Evolutionary conservation across 1,140 invertebrate genomes (phyloP).

Genomic region (Lordiphosa collinella): DNA sequence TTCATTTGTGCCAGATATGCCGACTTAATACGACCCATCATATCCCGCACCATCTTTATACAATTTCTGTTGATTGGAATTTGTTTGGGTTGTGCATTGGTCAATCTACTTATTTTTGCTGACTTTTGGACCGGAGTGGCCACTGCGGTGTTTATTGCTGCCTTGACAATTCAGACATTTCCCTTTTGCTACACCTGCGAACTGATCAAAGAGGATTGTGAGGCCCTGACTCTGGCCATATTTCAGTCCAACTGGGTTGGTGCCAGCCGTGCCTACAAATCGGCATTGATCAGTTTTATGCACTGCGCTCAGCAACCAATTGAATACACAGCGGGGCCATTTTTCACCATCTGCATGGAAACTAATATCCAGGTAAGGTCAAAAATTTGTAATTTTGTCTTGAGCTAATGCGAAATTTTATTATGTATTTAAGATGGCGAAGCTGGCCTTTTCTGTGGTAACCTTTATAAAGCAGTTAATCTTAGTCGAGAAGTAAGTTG

Average conservation of each 20-base stretch:
- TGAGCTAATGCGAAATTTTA: no score
- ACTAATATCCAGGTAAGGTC: slow-evolving; percentile 33
- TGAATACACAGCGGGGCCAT: slow-evolving; percentile 34
- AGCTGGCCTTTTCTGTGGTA: slow-evolving; percentile 7
- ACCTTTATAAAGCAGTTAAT: no score
- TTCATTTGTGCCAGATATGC: slow-evolving; percentile 5
- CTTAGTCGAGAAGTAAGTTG: no score
- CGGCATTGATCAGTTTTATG: slow-evolving; percentile 21
- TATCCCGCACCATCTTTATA: no score
- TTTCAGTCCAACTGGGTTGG: slow-evolving; percentile 40
- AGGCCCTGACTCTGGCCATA: slow-evolving; percentile 15
- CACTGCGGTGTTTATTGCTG: slow-evolving; percentile 8
- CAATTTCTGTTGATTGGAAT: slow-evolving; percentile 41
- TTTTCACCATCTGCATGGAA: slow-evolving; percentile 28
- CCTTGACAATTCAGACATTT: slow-evolving; percentile 31
- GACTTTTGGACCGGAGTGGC: slow-evolving; percentile 16
- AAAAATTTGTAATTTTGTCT: no score
- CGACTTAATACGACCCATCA: slow-evolving; percentile 1
- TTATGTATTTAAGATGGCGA: slow-evolving; percentile 6
- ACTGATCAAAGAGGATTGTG: slow-evolving; percentile 28
- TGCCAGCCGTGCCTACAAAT: slow-evolving; percentile 23
- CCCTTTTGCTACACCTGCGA: slow-evolving; percentile 46
- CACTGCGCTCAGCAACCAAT: slow-evolving; percentile 25
- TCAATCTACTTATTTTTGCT: slow-evolving; percentile 36
- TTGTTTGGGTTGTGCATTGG: slow-evolving; percentile 8